These are phyloP conservation scores for Sus cebifrons DNA, from an alignment of 2,797 vertebrate genomes.

Conservation along the genomic window DNA sequence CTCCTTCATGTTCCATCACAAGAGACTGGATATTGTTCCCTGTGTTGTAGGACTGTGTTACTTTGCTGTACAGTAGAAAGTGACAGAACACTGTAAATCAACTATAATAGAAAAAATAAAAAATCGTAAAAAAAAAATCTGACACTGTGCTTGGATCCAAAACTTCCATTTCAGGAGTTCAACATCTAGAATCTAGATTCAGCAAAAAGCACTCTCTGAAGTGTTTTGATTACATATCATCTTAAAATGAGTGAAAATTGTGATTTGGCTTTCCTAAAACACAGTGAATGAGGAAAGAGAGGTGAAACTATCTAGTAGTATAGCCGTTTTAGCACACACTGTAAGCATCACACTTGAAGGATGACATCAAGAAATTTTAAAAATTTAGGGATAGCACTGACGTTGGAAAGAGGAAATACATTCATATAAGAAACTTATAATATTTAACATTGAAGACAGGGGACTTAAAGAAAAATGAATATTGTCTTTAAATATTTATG, in stretches of 20 bases:
- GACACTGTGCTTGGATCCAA: background rate
- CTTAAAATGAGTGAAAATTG: background rate
- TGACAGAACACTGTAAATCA: no score
- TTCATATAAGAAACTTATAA: background rate
- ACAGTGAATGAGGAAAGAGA: background rate
- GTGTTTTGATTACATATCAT: background rate
- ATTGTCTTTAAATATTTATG: background rate
- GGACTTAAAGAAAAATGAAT: background rate
- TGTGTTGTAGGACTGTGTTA: no score
- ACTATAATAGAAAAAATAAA: no score
- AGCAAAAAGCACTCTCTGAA: background rate
- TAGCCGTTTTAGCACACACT: background rate
- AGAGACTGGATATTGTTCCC: no score
- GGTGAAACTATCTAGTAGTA: rapidly evolving
- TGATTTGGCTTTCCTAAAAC: background rate
- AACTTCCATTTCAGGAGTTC: background rate
- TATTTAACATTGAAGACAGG: background rate
- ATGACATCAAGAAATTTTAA: background rate
- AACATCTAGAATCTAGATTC: background rate
- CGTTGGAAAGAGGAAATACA: background rate
- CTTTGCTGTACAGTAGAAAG: no score
- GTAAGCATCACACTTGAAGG: background rate
- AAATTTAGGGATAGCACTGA: background rate
- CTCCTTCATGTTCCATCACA: no score
- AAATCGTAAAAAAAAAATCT: background rate